Evolutionary conservation across 2,113 vertebrate species (phyloP).

Genomic region (Gallinago jamesoni): DNA sequence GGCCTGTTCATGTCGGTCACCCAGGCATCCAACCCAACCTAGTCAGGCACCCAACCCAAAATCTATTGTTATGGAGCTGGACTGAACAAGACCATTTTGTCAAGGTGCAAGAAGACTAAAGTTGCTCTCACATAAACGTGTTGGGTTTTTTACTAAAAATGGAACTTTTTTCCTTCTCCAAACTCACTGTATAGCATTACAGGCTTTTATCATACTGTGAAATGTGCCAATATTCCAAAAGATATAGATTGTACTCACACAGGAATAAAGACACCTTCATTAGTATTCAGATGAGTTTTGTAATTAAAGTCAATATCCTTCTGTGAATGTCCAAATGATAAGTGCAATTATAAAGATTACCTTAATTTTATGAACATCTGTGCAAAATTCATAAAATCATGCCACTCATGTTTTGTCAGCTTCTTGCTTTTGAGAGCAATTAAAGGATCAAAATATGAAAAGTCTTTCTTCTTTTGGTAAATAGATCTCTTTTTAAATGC

Average conservation of each 20-base stretch:
- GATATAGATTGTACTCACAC: not conserved
- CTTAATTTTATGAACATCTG: slow-evolving; percentile 48
- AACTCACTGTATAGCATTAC: not conserved
- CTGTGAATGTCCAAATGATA: slow-evolving; percentile 27
- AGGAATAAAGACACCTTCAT: not conserved
- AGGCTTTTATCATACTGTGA: not conserved
- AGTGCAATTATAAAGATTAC: not conserved
- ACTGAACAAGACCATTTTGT: not conserved
- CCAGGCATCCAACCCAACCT: not conserved
- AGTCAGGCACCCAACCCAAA: not conserved
- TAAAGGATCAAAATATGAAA: not conserved
- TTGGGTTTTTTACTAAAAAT: not conserved
- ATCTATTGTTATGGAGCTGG: not conserved
- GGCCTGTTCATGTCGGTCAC: not conserved
- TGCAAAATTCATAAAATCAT: not conserved
- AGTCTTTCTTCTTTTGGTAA: not conserved
- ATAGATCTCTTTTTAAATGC: not conserved
- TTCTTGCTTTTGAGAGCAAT: not conserved
- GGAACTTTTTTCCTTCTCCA: not conserved
- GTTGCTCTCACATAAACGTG: not conserved
- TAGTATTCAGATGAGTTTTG: slow-evolving; percentile 13
- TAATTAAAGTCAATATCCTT: slow-evolving; percentile 23
- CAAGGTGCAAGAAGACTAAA: not conserved
- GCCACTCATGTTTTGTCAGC: not conserved
- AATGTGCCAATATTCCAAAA: not conserved